Base-by-base conservation (phyloP, 2,113 vertebrate species). In the Gavia stellata region DNA sequence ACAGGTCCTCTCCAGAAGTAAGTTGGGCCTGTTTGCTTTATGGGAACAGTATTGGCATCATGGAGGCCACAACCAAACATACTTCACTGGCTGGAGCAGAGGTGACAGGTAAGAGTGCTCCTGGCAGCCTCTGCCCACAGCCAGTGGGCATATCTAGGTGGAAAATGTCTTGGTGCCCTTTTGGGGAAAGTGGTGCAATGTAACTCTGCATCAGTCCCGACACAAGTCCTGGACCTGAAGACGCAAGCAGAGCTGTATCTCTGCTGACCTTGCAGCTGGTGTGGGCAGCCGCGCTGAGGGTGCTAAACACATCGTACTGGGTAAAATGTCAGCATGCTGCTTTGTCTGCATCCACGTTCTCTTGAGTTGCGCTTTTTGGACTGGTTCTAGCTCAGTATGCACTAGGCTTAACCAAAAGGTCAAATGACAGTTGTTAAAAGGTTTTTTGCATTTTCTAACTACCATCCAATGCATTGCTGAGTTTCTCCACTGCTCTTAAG, bases 251-350 rank as follows among this genome's bases (percentile, higher is more conserved):
- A 42, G 38, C 53, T 4, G 0, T 77, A 36, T 15, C 34, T 13
- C 7, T 26, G 45, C 34, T 82, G 79, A 49, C 26, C n/a, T n/a
- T 1, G 6, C 23, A 47, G 25, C 47, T 1, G 1, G 8, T 4
- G 23, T 45, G 63, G 62, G 58, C 38, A 59, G 59, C 21, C 53
- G 10, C 47, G 33, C 53, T 34, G 47, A 29, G 45, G 40, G 33
- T 47, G 52, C 71, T 26, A 7, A 49, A 25, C 25, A 26, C 0
- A 1, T 63, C 0, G 0, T 4, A 4, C 17, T 25, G 61, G 36
- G 61, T 38, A 62, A 78, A 66, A 38, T 7, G 29, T 67, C 75
- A 79, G 71, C 25, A 2, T 0, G 0, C 34, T 34, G 31, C 36
- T 45, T 17, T 36, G 8, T 67, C 47, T 63, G 52, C 38, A 55